phyloP scores from a whole-genome alignment of 1,140 invertebrate genomes.

The Potamilus streckersoni region DNA sequence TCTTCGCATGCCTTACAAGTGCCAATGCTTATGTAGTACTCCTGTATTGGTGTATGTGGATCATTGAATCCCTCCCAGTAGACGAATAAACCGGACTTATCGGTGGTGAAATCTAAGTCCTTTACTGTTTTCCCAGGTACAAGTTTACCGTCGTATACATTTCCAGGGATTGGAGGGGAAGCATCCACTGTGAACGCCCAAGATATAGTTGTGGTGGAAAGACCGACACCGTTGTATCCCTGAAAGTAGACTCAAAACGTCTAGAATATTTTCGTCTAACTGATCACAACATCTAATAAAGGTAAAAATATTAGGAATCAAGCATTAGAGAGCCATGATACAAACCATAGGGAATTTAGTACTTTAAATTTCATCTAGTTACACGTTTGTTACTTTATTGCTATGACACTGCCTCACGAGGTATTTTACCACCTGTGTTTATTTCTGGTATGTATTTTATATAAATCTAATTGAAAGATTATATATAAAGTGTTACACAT shows the following conservation, averaged over 20 bases:
- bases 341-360: too few relatives aligned
- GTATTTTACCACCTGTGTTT: too few relatives aligned
- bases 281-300: too few relatives aligned
- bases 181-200: constrained; percentile 20
- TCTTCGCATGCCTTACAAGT: constrained; percentile 37
- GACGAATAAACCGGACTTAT: constrained; percentile 1
- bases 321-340: too few relatives aligned
- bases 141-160: constrained; percentile 32
- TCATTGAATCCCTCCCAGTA: constrained; percentile 34
- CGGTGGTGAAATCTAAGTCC: constrained; percentile 16
- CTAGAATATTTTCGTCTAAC: too few relatives aligned
- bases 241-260: constrained; percentile 5
- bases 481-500: too few relatives aligned
- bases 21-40: constrained; percentile 29
- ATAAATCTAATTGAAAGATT: too few relatives aligned
- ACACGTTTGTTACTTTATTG: too few relatives aligned
- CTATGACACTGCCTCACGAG: too few relatives aligned
- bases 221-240: constrained; percentile 37
- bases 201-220: constrained; percentile 15
- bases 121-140: background rate
- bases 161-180: constrained; percentile 26
- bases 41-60: constrained; percentile 21
- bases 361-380: too few relatives aligned
- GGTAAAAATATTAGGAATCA: too few relatives aligned
- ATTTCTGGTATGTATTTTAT: too few relatives aligned